Base-by-base conservation (phyloP, 2,797 vertebrate genomes). In the Caiman crocodilus region DNA sequence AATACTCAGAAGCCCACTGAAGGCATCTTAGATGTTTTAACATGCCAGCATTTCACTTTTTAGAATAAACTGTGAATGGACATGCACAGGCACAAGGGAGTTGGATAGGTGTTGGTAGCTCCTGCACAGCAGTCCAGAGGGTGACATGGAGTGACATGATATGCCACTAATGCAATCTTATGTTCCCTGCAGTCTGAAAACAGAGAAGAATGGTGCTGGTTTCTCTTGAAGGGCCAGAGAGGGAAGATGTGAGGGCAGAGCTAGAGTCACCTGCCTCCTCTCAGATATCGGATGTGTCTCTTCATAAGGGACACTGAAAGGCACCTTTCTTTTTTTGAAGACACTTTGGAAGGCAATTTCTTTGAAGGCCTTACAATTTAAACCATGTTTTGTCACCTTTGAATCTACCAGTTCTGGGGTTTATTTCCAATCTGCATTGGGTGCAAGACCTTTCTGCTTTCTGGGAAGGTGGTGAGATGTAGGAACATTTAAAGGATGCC, bases 381-480 rank as follows among this genome's bases (percentile, higher is more conserved):
- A 18, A 20, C 14, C 50, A 64, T 3, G 80, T 9, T 76, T 81
- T 56, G 50, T 17, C 32, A 28, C 11, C 76, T 15, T 16, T 78
- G 23, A 50, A 11, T 50, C 76, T 60, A 4, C 20, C 60, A 60
- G 57, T 76, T 2, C 4, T 17, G 64, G 58, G 42, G 42, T 50
- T 50, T 50, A 11, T 50, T 50, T 79, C 64, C 2, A 3, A 4
- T 80, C 15, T 81, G 63, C 76, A 83, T 73, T 81, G 3, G 2
- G 1, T 56, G 23, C 12, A 23, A 67, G 6, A 15, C 2, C 42
- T 77, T 9, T 1, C 2, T 1, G 3, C 82, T 82, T 16, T 67
- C 30, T 80, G 64, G 79, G 65, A 50, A 50, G 42, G 42, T 50
- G 42, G 42, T 50, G 42, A 50, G 42, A 9, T 50, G 42, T 50